Conservation (phyloP, 2,113 vertebrate genomes). For the Nymphicus hollandicus region DNA sequence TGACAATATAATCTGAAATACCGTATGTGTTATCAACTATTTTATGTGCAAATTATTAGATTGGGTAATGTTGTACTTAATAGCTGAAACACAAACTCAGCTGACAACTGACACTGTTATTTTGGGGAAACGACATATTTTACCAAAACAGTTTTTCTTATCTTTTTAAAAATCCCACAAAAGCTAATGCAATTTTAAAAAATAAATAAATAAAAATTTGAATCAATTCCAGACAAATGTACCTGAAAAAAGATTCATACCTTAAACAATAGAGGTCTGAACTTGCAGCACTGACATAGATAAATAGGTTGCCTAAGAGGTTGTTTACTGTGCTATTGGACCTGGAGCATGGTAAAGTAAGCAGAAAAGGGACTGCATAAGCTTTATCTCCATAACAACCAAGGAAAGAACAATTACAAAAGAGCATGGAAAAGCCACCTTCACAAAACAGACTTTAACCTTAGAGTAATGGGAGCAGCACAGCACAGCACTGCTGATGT, state of each 20-base stretch:
- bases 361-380: conserved; percentile 13
- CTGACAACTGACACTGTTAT: background rate
- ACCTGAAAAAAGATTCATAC: conserved; percentile 64
- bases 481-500: conserved; percentile 32
- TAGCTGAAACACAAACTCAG: background rate
- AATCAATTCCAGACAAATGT: background rate
- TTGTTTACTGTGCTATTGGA: conserved; percentile 77
- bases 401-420: conserved; percentile 63
- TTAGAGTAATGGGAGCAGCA: conserved; percentile 34
- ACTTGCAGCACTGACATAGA: conserved; percentile 74
- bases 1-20: background rate
- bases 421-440: conserved; percentile 47
- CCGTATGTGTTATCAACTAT: background rate
- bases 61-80: background rate
- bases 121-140: background rate
- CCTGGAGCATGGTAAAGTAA: conserved; percentile 73
- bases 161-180: background rate
- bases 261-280: conserved; percentile 77
- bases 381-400: conserved; percentile 73
- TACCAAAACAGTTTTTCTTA: background rate
- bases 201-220: background rate
- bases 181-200: background rate
- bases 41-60: background rate
- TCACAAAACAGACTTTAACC: conserved; percentile 64
- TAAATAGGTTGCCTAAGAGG: conserved; percentile 81